A percentile compares a stretch with the other conserved stretches of the same genome.
Conservation (phyloP, 2,888 invertebrate genomes). For the Limenitis camilla region DNA sequence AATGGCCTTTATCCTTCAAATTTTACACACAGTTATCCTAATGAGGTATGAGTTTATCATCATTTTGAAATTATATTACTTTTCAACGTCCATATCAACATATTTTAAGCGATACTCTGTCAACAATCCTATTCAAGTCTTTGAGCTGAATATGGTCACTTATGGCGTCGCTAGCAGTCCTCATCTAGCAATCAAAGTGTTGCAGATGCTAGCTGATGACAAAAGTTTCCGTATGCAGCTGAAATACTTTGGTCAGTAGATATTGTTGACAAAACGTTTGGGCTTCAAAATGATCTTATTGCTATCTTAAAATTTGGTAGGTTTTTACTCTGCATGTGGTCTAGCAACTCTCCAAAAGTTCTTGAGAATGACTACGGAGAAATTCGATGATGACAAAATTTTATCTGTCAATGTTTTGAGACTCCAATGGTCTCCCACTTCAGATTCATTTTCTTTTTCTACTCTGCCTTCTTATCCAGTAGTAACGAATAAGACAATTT, state of each 20-base stretch:
- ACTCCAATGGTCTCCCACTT: not conserved
- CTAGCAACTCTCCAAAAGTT: not conserved
- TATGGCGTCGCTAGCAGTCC: not conserved
- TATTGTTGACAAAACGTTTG: not conserved
- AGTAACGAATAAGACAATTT: not conserved
- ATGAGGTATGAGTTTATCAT: constrained; percentile 75
- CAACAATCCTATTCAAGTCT: no score
- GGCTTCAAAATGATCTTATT: not conserved
- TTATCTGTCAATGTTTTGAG: not conserved
- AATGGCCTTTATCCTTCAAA: constrained; percentile 79
- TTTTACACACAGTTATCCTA: constrained; percentile 77
- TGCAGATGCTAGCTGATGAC: not conserved
- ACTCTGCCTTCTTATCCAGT: not conserved
- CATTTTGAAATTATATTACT: not conserved
- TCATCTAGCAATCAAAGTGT: not conserved
- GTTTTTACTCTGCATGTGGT: not conserved
- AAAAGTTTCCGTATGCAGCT: no score
- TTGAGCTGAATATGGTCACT: not conserved
- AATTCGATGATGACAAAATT: not conserved
- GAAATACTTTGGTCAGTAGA: not conserved
- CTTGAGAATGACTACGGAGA: not conserved
- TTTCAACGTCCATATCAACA: not conserved
- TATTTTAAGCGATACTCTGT: not conserved
- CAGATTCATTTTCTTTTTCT: not conserved
- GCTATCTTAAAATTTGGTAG: not conserved